A percentile compares a stretch with the other conserved stretches of the same genome.
phyloP scores from a whole-genome alignment of 2,113 vertebrate species.

The Scomber scombrus region DNA sequence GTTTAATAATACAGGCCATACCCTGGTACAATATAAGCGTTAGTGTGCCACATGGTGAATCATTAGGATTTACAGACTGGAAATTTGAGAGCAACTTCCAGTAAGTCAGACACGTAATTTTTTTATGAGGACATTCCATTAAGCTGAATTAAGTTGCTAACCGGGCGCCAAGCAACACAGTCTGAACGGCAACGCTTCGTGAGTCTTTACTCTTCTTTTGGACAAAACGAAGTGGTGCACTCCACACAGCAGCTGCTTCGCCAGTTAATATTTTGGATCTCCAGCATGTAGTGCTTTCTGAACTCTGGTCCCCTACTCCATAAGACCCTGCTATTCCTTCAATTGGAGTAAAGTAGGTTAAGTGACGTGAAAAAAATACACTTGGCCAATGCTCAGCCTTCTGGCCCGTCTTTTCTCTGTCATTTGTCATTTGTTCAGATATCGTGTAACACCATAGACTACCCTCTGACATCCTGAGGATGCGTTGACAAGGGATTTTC shows the following conservation, averaged over 20 bases:
- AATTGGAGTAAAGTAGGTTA: background rate
- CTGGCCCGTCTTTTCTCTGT: background rate
- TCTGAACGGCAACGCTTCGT: background rate
- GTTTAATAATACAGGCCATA: background rate
- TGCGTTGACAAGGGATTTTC: conserved; percentile 54
- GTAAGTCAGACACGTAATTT: conserved; percentile 37
- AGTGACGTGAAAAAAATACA: background rate
- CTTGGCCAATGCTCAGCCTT: no score
- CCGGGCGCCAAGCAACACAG: conserved; percentile 31
- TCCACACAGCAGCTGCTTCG: background rate
- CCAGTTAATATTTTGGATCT: background rate
- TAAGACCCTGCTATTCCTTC: background rate
- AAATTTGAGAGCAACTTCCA: conserved; percentile 53
- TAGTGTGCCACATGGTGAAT: conserved; percentile 33
- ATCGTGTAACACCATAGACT: conserved; percentile 22
- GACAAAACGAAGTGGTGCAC: background rate
- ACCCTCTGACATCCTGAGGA: conserved; percentile 22
- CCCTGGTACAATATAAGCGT: background rate
- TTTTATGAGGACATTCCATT: conserved; percentile 44
- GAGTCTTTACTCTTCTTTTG: background rate
- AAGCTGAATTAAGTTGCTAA: conserved; percentile 34
- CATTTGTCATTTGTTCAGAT: conserved; percentile 5
- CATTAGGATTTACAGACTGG: conserved; percentile 39
- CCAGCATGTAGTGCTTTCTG: background rate
- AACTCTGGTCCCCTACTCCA: background rate